Conservation (phyloP, 2,113 vertebrate species). For the Baryphthengus martii region DNA sequence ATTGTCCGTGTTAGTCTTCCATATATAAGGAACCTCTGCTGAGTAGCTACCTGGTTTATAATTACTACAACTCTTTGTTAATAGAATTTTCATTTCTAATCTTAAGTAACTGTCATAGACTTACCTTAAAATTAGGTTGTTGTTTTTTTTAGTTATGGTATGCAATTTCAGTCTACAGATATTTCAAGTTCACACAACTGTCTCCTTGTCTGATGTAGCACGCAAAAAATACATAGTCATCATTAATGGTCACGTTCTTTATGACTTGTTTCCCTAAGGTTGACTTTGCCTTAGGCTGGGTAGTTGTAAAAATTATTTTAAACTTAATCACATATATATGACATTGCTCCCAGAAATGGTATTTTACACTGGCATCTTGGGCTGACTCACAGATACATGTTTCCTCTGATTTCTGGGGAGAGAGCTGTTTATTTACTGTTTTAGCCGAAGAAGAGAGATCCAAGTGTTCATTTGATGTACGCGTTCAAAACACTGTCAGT, state of each 20-base stretch:
- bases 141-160: background rate
- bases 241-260: background rate
- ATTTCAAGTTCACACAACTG: background rate
- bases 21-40: background rate
- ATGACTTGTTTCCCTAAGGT: background rate
- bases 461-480: background rate
- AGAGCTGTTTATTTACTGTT: background rate
- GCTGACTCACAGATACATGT: background rate
- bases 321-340: background rate
- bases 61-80: background rate
- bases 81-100: background rate
- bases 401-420: background rate
- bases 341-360: background rate
- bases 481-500: background rate
- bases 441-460: background rate
- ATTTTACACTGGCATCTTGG: background rate
- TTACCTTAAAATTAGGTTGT: background rate
- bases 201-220: background rate
- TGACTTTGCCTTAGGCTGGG: background rate
- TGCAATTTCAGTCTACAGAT: background rate
- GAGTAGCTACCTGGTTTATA: background rate
- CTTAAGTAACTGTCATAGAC: background rate
- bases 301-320: background rate
- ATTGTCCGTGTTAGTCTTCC: background rate
- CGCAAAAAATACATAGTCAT: background rate